Conservation (phyloP, 2,113 vertebrate species). For the Microcebus ravelobensis region DNA sequence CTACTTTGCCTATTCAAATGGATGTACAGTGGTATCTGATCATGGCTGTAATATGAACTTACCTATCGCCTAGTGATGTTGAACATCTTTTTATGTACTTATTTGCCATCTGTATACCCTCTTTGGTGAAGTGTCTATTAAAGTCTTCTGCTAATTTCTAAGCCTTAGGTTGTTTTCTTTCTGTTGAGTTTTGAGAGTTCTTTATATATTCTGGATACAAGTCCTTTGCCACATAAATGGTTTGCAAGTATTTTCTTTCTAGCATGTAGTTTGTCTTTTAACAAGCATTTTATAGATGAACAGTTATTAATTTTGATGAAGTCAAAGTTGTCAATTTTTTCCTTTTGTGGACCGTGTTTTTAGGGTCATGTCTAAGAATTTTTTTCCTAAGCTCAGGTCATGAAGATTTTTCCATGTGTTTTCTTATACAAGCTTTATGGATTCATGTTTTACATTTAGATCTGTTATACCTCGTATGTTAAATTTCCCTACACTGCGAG, state of each 20-base stretch:
- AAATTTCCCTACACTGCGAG: neutral
- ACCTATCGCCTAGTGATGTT: too few species aligned
- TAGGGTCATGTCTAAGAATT: neutral
- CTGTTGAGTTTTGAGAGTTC: neutral
- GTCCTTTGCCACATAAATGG: neutral
- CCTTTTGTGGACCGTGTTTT: neutral
- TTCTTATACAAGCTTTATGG: neutral
- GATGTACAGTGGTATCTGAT: neutral
- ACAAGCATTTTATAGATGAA: neutral
- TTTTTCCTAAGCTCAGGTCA: neutral
- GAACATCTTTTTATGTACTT: neutral
- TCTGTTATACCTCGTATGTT: neutral
- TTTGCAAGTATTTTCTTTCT: neutral
- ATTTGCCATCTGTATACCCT: neutral
- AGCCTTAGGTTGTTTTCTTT: neutral
- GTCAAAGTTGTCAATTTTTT: neutral
- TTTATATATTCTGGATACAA: neutral
- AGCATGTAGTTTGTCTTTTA: neutral
- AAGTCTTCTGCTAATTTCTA: neutral
- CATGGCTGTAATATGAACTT: neutral
- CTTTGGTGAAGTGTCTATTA: neutral
- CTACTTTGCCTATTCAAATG: neutral
- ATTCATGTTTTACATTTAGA: neutral
- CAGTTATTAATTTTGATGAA: neutral
- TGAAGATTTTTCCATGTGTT: neutral